These are phyloP conservation scores for Arremon aurantiirostris DNA, from an alignment of 2,797 vertebrate genomes.

Conservation along the genomic window DNA sequence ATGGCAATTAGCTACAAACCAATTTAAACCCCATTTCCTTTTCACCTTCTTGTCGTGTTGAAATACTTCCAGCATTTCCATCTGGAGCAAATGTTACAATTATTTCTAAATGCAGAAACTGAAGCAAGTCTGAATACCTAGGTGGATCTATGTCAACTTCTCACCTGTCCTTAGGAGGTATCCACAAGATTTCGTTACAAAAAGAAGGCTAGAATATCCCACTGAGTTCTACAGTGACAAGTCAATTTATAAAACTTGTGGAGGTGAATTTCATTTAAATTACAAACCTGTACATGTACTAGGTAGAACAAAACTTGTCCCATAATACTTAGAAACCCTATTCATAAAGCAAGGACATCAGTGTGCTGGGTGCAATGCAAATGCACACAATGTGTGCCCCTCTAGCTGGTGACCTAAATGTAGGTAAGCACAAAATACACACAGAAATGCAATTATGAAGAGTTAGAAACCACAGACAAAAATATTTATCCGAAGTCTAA, in stretches of 20 bases:
- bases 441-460: neutral
- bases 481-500: neutral
- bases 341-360: neutral
- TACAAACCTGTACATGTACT: neutral
- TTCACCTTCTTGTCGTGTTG: neutral
- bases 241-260: neutral
- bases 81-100: neutral
- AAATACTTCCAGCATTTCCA: constrained; percentile 35
- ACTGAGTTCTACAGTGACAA: neutral
- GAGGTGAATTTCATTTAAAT: neutral
- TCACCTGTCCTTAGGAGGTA: neutral
- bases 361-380: neutral
- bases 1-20: constrained; percentile 54
- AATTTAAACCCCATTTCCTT: constrained; percentile 49
- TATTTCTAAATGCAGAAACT: neutral
- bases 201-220: neutral
- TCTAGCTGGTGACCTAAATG: neutral
- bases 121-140: neutral
- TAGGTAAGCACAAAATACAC: neutral
- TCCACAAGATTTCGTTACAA: neutral
- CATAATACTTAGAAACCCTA: neutral
- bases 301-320: neutral
- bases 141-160: neutral
- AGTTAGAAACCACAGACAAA: neutral
- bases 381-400: neutral